A percentile compares a stretch with the other conserved stretches of the same genome.
phyloP scores from a whole-genome alignment of 2,113 vertebrate genomes.

The Diadophis punctatus region DNA sequence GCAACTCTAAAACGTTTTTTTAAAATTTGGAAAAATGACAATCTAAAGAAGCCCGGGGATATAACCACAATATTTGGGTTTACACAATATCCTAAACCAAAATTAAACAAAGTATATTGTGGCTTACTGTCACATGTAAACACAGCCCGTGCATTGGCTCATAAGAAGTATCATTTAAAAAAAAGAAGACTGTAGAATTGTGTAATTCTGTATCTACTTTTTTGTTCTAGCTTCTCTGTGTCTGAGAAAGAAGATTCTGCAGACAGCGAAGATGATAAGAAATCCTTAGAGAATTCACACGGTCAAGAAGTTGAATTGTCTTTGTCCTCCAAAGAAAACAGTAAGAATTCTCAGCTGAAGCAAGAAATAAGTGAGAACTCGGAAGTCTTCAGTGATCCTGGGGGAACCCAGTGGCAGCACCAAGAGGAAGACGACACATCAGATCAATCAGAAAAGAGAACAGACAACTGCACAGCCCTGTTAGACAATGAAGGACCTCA shows the following conservation, averaged over 20 bases:
- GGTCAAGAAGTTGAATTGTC: neutral
- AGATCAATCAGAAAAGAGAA: neutral
- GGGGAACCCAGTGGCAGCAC: rapidly evolving
- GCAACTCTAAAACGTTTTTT: neutral
- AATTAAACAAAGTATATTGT: neutral
- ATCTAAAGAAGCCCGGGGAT: neutral
- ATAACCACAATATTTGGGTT: neutral
- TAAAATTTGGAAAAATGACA: neutral
- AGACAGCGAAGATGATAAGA: rapidly evolving
- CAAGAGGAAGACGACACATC: neutral
- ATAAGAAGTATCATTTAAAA: neutral
- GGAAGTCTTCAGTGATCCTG: rapidly evolving
- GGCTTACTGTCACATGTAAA: neutral
- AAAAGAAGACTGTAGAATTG: neutral
- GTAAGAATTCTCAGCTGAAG: neutral
- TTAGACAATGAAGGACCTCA: neutral
- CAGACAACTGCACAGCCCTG: rapidly evolving
- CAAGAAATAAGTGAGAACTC: neutral
- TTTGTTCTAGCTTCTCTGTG: neutral
- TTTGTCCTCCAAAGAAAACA: neutral
- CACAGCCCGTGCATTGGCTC: neutral
- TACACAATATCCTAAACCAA: neutral
- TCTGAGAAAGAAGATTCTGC: conserved; percentile 3
- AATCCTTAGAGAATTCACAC: rapidly evolving
- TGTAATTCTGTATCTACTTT: neutral